These are phyloP conservation scores for Pogona vitticeps DNA, from an alignment of 2,113 vertebrate species.

Conservation along the genomic window DNA sequence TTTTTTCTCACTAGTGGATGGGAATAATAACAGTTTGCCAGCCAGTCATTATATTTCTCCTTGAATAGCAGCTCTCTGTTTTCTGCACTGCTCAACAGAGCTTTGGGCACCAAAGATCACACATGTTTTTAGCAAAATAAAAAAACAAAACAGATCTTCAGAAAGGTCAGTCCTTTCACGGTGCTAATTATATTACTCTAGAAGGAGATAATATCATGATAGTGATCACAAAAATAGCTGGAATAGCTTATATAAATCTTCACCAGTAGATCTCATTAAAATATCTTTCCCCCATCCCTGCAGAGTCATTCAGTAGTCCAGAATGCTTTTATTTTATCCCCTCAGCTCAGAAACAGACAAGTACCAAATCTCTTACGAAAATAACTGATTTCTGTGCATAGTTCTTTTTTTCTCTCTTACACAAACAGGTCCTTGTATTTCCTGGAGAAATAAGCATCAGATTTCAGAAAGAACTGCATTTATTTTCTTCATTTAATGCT, in stretches of 20 bases:
- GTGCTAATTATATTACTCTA: slow-evolving; percentile 77
- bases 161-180: slow-evolving; percentile 77
- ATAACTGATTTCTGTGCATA: not conserved
- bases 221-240: slow-evolving; percentile 47
- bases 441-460: accelerated
- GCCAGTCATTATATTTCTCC: not conserved
- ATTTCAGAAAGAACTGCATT: accelerated
- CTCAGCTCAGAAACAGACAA: not conserved
- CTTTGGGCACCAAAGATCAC: slow-evolving; percentile 60
- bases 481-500: too few species aligned
- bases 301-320: slow-evolving; percentile 25
- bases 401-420: not conserved
- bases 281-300: not conserved
- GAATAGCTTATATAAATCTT: slow-evolving; percentile 34
- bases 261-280: slow-evolving; percentile 15
- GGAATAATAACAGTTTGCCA: not conserved
- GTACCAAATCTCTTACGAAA: not conserved
- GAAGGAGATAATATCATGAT: slow-evolving; percentile 72
- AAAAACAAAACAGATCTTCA: slow-evolving; percentile 68
- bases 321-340: slow-evolving; percentile 6
- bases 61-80: slow-evolving; percentile 11
- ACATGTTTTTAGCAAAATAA: slow-evolving; percentile 75
- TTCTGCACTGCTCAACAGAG: slow-evolving; percentile 3
- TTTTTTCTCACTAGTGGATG: not conserved
- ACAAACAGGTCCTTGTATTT: accelerated